These are phyloP conservation scores for Drosophila atripex DNA, from an alignment of 2,888 invertebrate species.

Conservation along the genomic window DNA sequence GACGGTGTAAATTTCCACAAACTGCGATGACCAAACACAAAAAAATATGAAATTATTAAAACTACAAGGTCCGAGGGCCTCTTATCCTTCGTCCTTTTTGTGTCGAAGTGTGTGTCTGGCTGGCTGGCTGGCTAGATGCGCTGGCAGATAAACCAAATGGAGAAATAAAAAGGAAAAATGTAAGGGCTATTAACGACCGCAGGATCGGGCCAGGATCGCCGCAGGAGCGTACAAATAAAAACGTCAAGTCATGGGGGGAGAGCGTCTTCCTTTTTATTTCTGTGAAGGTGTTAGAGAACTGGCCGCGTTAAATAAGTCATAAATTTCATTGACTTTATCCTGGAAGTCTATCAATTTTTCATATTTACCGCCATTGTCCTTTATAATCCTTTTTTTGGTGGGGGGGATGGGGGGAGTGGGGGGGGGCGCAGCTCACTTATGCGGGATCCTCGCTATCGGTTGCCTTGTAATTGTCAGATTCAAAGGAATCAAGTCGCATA, in stretches of 20 bases:
- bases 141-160: conserved; percentile 41
- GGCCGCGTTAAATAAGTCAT: conserved; percentile 70
- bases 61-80: conserved; percentile 26
- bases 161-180: conserved; percentile 45
- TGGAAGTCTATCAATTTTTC: conserved; percentile 64
- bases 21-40: conserved; percentile 78
- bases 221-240: conserved; percentile 36
- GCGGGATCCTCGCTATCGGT: conserved; percentile 52
- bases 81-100: conserved; percentile 48
- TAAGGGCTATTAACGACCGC: conserved; percentile 72
- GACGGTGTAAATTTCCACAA: conserved; percentile 74
- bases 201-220: conserved; percentile 50
- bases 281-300: not conserved
- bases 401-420: too few species aligned
- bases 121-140: conserved; percentile 10
- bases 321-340: conserved; percentile 80
- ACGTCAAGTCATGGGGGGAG: conserved; percentile 69
- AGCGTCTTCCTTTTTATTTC: not conserved
- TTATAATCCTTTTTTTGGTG: conserved; percentile 71
- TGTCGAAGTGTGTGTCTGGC: not conserved
- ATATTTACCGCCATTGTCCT: conserved; percentile 72
- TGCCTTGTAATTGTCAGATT: conserved; percentile 53
- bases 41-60: conserved; percentile 80
- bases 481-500: conserved; percentile 66
- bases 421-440: conserved; percentile 41